A percentile compares a stretch with the other conserved stretches of the same genome.
Conservation (phyloP, 2,113 vertebrate species). For the Mormyrus lacerda region DNA sequence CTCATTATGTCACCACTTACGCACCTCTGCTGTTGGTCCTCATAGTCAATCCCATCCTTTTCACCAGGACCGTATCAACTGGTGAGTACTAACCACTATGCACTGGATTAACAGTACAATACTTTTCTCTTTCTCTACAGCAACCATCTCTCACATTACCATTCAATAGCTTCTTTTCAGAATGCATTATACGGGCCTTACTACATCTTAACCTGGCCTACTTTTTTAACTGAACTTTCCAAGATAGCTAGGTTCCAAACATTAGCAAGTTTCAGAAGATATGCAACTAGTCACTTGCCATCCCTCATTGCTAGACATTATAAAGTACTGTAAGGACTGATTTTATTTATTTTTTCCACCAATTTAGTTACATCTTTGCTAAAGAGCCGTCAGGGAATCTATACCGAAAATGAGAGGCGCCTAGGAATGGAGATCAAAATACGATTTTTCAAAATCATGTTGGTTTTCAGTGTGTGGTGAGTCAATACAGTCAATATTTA, state of each 20-base stretch:
- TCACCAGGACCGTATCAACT: conserved; percentile 71
- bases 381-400: conserved; percentile 89
- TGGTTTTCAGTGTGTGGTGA: conserved; percentile 86
- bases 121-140: background rate
- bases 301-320: background rate
- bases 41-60: conserved; percentile 80
- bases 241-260: background rate
- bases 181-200: background rate
- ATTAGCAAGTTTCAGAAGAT: background rate
- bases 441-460: conserved; percentile 95
- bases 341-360: conserved; percentile 10
- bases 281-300: background rate
- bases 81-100: conserved; percentile 54
- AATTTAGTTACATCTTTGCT: conserved; percentile 79
- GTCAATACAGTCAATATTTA: conserved; percentile 32
- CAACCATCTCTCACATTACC: background rate
- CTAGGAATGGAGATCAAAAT: conserved; percentile 78
- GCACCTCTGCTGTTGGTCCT: conserved; percentile 80
- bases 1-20: conserved; percentile 90
- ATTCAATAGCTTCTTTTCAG: background rate
- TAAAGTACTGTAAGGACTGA: background rate
- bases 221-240: too few species aligned
- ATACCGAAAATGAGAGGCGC: conserved; percentile 87
- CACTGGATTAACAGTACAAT: background rate
- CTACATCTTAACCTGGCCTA: background rate